phyloP scores from a whole-genome alignment of 2,888 invertebrate species.

The Protophormia terraenovae region DNA sequence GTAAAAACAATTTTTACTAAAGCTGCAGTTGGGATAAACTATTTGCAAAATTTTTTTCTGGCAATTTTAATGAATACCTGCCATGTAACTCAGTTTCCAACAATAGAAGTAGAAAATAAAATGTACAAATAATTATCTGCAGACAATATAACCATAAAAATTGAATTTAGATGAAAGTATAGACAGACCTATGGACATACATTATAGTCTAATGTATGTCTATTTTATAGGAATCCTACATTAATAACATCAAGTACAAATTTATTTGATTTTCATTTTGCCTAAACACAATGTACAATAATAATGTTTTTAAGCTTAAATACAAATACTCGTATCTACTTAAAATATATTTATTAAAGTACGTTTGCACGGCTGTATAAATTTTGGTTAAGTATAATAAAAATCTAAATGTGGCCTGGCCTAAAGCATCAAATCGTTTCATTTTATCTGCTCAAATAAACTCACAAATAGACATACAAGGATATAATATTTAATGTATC shows the following conservation, averaged over 20 bases:
- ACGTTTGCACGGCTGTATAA: background rate
- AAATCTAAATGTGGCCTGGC: constrained; percentile 2
- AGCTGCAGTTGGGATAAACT: too few relatives aligned
- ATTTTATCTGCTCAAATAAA: background rate
- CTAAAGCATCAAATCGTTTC: background rate
- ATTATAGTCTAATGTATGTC: background rate
- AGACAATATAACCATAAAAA: background rate
- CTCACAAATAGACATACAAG: background rate
- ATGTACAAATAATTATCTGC: background rate
- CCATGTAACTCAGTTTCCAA: constrained; percentile 6
- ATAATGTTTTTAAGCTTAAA: background rate
- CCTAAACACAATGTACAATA: constrained; percentile 5
- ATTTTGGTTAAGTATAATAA: background rate
- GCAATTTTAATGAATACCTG: background rate
- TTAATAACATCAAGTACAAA: background rate
- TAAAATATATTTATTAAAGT: too few relatives aligned
- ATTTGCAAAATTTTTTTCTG: background rate
- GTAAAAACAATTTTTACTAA: too few relatives aligned
- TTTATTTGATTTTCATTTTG: constrained; percentile 5
- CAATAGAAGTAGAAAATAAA: background rate
- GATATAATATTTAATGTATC: constrained; percentile 8
- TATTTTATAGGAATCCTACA: background rate
- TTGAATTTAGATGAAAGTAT: too few relatives aligned
- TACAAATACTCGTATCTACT: background rate
- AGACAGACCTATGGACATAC: background rate